Base-by-base conservation (phyloP, 2,113 vertebrate species). In the Halichoeres trimaculatus region DNA sequence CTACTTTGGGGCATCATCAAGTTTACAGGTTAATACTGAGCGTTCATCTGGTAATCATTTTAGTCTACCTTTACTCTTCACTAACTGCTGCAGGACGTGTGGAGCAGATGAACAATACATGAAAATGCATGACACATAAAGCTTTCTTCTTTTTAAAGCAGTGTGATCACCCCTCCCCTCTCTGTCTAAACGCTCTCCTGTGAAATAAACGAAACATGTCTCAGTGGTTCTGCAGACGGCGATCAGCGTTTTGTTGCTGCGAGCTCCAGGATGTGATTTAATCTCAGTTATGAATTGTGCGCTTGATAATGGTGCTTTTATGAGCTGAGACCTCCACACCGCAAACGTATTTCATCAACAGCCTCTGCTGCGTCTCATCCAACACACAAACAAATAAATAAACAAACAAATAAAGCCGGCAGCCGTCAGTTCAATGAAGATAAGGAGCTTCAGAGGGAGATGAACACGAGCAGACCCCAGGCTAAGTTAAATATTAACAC, bases 281-380 rank as follows among this genome's bases (percentile, higher is more conserved):
- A 78, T 85, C 77, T 88, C 19, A 40, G 67, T 78, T 78, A 78
- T 43, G 83, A 83, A 53, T 52, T 36, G 65, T 45, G 55, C 5
- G 54, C 45, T 26, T 48, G 50, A 66, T 62, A 66, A 81, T 48
- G 45, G 4, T 5, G 66, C 38, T 67, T 74, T 81, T 74, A 74
- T 62, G 74, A 85, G 56, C 71, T 8, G 24, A 35, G 53, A 54
- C 54, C 38, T 63, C 63, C 1, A 67, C 59, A 52, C 65, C 72
- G 50, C 54, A 48, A 59, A 51, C 41, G 43, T n/a, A 38, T 79
- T 62, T 85, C 74, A 70, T 41, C 57, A 79, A 74, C 43, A 64
- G 40, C 56, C 57, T 56, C 48, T 36, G 41, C 75, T 48, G 54
- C 2, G 38, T 64, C 40, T 62, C 45, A 1, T 23, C 53, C 50